Percentiles rank a stretch among this genome's conserved stretches.
Evolutionary conservation across 1,140 invertebrate species (phyloP).

Genomic region (Cydia fagiglandana): DNA sequence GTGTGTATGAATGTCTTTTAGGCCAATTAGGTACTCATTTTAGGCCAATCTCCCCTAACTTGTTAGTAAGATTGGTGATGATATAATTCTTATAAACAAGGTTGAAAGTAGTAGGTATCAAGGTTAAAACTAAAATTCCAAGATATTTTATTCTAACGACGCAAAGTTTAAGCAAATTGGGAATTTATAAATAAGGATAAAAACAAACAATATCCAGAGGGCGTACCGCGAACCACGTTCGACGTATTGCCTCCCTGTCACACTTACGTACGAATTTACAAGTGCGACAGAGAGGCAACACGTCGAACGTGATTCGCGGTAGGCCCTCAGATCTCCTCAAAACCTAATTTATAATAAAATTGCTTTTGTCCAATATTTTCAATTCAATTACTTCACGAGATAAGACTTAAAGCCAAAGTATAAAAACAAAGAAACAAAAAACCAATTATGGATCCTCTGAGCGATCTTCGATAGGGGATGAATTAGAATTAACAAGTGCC

Average conservation of each 20-base stretch:
- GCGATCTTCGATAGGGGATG: slow-evolving; percentile 12
- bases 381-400: background rate
- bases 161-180: background rate
- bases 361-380: slow-evolving; percentile 4
- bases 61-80: too few species aligned
- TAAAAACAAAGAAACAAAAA: slow-evolving; percentile 19
- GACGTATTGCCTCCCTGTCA: too few species aligned
- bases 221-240: too few species aligned
- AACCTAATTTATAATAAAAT: slow-evolving; percentile 4
- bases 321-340: background rate
- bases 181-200: slow-evolving; percentile 1
- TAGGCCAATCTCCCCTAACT: too few species aligned
- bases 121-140: background rate
- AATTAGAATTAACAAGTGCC: slow-evolving; percentile 14
- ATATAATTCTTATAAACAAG: background rate
- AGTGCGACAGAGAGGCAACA: too few species aligned
- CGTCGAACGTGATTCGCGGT: too few species aligned
- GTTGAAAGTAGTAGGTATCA: too few species aligned
- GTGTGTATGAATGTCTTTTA: too few species aligned
- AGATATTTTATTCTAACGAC: background rate
- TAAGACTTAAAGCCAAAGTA: background rate
- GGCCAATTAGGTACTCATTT: too few species aligned
- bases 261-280: too few species aligned
- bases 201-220: background rate
- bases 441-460: slow-evolving; percentile 10